phyloP scores from a whole-genome alignment of 2,113 vertebrate species.

The Thinocorus orbignyianus region DNA sequence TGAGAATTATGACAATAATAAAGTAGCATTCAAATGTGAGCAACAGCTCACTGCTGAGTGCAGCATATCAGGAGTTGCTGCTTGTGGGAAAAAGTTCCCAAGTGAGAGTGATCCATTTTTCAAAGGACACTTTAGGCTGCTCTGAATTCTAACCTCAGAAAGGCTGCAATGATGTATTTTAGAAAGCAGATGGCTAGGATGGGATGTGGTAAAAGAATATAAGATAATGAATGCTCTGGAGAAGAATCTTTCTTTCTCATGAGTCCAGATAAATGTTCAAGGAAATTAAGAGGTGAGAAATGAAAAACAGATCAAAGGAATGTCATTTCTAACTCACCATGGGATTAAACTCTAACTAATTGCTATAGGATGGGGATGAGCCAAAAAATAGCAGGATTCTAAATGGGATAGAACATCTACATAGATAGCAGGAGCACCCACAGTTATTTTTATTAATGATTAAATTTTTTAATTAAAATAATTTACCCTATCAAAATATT shows the following conservation, averaged over 20 bases:
- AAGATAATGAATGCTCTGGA: slow-evolving; percentile 35
- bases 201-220: neutral
- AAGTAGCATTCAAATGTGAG: neutral
- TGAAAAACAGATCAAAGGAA: slow-evolving; percentile 36
- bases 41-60: neutral
- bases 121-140: neutral
- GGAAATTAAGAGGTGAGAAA: slow-evolving; percentile 45
- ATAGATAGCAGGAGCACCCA: neutral
- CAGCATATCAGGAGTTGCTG: neutral
- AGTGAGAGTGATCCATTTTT: neutral
- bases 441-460: neutral
- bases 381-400: neutral
- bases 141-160: slow-evolving; percentile 13
- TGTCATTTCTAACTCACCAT: slow-evolving; percentile 10
- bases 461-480: slow-evolving; percentile 13
- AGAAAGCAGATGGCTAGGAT: neutral
- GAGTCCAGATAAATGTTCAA: neutral
- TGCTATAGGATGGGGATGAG: neutral
- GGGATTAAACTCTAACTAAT: slow-evolving; percentile 35
- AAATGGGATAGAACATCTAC: neutral
- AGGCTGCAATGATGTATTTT: neutral
- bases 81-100: neutral
- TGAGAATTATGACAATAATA: neutral
- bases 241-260: slow-evolving; percentile 4
- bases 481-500: neutral